Base-by-base conservation (phyloP, 1,140 invertebrate genomes). In the Potamilus streckersoni region DNA sequence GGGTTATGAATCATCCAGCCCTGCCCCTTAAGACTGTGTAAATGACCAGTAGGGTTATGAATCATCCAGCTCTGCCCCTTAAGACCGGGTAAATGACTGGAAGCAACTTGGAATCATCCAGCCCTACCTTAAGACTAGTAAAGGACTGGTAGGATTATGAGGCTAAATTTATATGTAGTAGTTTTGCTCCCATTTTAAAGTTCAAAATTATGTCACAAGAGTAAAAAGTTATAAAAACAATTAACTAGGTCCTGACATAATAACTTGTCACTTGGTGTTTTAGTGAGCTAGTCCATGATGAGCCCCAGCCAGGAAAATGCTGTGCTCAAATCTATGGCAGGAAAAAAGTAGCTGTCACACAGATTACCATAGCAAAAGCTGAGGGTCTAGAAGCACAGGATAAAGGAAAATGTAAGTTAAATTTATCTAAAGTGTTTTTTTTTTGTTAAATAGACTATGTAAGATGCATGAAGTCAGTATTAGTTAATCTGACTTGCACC, bases 351-450 rank as follows among this genome's bases (percentile, higher is more conserved):
- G 80, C 80, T 15, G 84, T 91, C 2, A 90, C 90, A 14, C 86
- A 86, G 66, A 82, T 92, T 17, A 89, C 84, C 11, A 80, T 92
- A 8, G 83, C 86, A 63, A 84, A 84, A 73, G 90, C 88, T 16
- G 81, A 84, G 61, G 88, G 87, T 27, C 80, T 92, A 55, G 85
- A 88, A 69, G 85, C 88, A 58, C 86, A 88, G 76, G 88, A 91
- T 66, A 81, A 82, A 27, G 87, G 87, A 71, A 88, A 87, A 80
- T 79, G 90, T 91, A 76, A 59, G 73, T 73, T n/a, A 59, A 11
- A 16, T 20, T 58, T 8, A 63, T 38, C 69, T 66, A 55, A 49
- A 14, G 60, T 60, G 8, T 68, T 55, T 8, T 15, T 14, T 68
- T 59, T 55, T 16, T 59, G 56, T 56, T 69, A n/a, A 57, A 49